Evolutionary conservation across 2,888 invertebrate genomes (phyloP).

Genomic region (Eupithecia abbreviata): DNA sequence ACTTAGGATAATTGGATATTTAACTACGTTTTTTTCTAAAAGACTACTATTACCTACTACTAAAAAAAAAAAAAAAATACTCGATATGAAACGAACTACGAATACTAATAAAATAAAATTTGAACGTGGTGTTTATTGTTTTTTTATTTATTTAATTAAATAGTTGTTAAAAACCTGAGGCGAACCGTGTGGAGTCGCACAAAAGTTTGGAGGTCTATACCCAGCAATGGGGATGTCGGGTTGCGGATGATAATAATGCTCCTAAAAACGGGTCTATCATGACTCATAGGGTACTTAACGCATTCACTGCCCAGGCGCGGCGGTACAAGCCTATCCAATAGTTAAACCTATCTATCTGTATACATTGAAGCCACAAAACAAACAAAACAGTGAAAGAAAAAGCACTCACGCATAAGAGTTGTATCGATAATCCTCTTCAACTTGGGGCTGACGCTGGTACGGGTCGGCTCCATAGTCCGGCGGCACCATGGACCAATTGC

Average conservation of each 20-base stretch:
- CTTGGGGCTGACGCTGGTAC: constrained; percentile 71
- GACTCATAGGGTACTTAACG: not conserved
- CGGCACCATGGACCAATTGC: constrained; percentile 88
- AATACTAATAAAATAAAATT: not conserved
- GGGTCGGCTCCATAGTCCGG: constrained; percentile 87
- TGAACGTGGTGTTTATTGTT: not conserved
- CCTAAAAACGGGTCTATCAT: not conserved
- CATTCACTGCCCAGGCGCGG: too few species aligned
- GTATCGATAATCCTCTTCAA: constrained; percentile 88
- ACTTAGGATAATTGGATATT: not conserved
- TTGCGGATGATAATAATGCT: not conserved
- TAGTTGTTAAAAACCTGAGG: not conserved
- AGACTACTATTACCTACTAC: too few species aligned
- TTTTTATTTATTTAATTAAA: not conserved
- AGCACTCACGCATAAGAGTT: constrained; percentile 84
- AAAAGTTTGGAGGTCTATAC: too few species aligned
- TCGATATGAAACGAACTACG: too few species aligned
- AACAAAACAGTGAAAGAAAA: not conserved
- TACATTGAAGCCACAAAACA: not conserved
- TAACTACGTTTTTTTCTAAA: not conserved
- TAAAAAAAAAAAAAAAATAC: too few species aligned
- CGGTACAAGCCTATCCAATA: not conserved
- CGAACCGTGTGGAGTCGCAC: too few species aligned
- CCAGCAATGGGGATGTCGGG: too few species aligned
- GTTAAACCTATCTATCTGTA: not conserved